These are phyloP conservation scores for Pangasius larnaudii DNA, from an alignment of 2,797 vertebrate species.

Conservation along the genomic window DNA sequence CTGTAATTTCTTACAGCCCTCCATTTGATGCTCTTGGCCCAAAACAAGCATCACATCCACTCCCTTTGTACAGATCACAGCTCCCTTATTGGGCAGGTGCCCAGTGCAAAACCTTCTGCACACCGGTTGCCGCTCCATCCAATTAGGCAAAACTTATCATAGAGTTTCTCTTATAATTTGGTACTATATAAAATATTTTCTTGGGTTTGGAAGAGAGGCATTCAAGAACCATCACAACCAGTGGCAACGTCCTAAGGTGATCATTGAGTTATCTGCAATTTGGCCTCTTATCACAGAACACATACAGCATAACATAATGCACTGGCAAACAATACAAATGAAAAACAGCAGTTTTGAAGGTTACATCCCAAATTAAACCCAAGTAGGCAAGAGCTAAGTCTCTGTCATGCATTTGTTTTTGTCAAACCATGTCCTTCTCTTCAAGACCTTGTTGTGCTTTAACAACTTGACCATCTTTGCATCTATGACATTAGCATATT, in stretches of 20 bases:
- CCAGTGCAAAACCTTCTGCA: too few relatives aligned
- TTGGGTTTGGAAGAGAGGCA: too few relatives aligned
- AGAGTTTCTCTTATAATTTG: too few relatives aligned
- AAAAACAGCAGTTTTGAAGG: too few relatives aligned
- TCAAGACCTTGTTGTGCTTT: neutral
- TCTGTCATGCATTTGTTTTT: neutral
- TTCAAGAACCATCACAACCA: neutral
- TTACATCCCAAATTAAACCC: neutral
- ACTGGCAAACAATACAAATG: neutral
- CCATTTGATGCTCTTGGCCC: too few relatives aligned
- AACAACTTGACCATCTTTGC: neutral
- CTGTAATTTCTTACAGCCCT: too few relatives aligned
- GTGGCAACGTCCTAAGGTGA: neutral
- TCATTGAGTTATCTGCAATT: neutral
- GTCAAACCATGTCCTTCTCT: neutral
- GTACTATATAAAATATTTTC: too few relatives aligned
- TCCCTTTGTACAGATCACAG: too few relatives aligned
- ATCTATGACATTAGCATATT: neutral
- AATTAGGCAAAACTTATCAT: too few relatives aligned
- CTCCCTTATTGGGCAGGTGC: too few relatives aligned
- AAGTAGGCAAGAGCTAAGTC: neutral
- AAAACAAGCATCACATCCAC: too few relatives aligned
- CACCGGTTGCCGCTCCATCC: too few relatives aligned
- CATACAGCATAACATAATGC: neutral
- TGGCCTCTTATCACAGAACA: neutral